Evolutionary conservation across 2,113 vertebrate genomes (phyloP).

Genomic region (Entelurus aequoreus): DNA sequence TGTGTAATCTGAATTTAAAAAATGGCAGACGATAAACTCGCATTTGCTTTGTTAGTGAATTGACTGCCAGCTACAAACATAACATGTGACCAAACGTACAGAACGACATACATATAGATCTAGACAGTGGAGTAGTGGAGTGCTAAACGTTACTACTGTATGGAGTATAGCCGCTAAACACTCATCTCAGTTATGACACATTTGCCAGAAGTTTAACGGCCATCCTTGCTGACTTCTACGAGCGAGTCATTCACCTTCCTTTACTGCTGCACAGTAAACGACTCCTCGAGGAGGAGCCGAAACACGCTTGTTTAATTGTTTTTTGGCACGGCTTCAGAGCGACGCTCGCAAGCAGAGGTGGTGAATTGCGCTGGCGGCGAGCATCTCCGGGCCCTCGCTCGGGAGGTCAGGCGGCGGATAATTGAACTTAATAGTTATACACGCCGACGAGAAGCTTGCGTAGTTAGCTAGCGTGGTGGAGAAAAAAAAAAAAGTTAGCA

Average conservation of each 20-base stretch:
- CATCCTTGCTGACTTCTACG: conserved; percentile 44
- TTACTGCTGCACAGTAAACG: conserved; percentile 52
- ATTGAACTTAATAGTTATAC: conserved; percentile 14
- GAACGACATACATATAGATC: no score
- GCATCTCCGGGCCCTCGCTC: conserved; percentile 6
- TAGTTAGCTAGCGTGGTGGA: no score
- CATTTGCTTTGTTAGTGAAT: no score
- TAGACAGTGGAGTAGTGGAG: no score
- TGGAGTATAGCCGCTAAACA: no score
- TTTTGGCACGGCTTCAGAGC: conserved; percentile 53
- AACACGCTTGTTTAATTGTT: conserved; percentile 55
- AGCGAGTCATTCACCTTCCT: conserved; percentile 42
- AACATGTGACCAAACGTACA: no score
- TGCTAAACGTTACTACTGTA: no score
- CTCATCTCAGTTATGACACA: no score
- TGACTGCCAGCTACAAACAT: no score
- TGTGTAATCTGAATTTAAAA: no score
- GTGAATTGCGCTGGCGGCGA: conserved; percentile 29
- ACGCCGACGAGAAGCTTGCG: neutral
- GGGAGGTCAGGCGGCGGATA: neutral
- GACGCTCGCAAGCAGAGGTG: conserved; percentile 33
- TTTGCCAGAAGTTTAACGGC: conserved; percentile 47
- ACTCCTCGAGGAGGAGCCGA: conserved; percentile 46
- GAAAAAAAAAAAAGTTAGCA: conserved; percentile 22
- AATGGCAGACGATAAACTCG: no score